Conservation (phyloP, 2,888 invertebrate species). For the Leptinotarsa tumamoca region DNA sequence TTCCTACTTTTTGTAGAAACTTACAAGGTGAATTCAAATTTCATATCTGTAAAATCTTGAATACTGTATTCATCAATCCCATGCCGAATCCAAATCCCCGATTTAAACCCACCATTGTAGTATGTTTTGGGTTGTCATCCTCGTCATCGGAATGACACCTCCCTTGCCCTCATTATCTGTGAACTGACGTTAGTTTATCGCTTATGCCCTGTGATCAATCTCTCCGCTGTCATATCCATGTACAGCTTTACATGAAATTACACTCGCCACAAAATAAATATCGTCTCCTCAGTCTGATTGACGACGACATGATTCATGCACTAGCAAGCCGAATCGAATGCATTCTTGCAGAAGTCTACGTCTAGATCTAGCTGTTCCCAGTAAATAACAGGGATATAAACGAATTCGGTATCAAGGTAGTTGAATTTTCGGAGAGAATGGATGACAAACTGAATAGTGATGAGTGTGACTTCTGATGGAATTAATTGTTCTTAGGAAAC, state of each 20-base stretch:
- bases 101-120: no score
- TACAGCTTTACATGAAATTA: constrained; percentile 56
- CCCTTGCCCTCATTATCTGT: constrained; percentile 50
- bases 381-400: neutral
- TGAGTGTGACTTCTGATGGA: no score
- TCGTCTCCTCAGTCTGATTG: constrained; percentile 23
- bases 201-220: constrained; percentile 56
- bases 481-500: no score
- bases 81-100: no score
- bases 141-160: constrained; percentile 32
- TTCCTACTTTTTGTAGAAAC: no score
- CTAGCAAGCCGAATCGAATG: neutral
- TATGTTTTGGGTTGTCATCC: constrained; percentile 41
- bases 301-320: constrained; percentile 21
- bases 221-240: constrained; percentile 57
- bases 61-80: no score
- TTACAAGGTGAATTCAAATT: no score
- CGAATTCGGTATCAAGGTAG: neutral
- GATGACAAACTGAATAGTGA: no score
- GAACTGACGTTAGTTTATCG: constrained; percentile 58
- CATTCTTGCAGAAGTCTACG: neutral
- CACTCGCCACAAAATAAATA: constrained; percentile 49
- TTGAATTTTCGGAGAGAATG: neutral
- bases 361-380: neutral
- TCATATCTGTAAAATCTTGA: no score